Evolutionary conservation across 2,888 invertebrate species (phyloP), one percentile per base, ranked within the genome.

Genomic region (Oscheius myriophilus): DNA sequence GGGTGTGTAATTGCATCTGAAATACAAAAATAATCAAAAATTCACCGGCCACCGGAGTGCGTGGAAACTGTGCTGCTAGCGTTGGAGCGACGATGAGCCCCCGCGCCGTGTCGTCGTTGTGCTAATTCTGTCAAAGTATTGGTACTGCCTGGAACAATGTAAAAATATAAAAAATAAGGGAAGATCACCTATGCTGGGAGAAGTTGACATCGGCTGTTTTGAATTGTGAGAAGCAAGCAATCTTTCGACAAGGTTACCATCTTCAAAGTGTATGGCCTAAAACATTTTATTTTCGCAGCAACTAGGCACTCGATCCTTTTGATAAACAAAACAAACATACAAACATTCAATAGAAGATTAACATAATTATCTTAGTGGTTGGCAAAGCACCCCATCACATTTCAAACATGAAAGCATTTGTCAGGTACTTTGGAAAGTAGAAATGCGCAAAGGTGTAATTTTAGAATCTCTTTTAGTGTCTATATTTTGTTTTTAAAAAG

Each of bases 101-200:
- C 72, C 26, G 78, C 80, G 2, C 84, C 83, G 65, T 85, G 85
- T 39, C 85, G 61, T 39, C 82, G 55, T 52, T 83, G 83, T 11
- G 85, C 85, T 51, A 85, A 70, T 54, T 85, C 85, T 7, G 85
- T 85, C 54, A 85, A 73, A 9, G 85, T 85, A 67, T 85, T 85
- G 18, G 85, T 85, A 54, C 80, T 80, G 25, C 84, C 79, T 79
- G 65, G 58, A 72, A 73, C 45, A 58, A 45, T n/a, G 26, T 26
- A 55, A 21, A 41, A 65, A 4, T 49, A 6, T 4, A 49, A 23
- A 58, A 14, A 59, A n/a, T 43, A 2, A n/a, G 9, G 26, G 21
- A n/a, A 21, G 33, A 63, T 69, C 51, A 76, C 78, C 84, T 68
- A 85, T 84, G 64, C 78, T 78, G 9, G 84, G 84, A 39, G 85